A percentile compares a stretch with the other conserved stretches of the same genome.
These are phyloP conservation scores for Ruditapes philippinarum DNA, from an alignment of 1,140 invertebrate genomes.

Conservation along the genomic window DNA sequence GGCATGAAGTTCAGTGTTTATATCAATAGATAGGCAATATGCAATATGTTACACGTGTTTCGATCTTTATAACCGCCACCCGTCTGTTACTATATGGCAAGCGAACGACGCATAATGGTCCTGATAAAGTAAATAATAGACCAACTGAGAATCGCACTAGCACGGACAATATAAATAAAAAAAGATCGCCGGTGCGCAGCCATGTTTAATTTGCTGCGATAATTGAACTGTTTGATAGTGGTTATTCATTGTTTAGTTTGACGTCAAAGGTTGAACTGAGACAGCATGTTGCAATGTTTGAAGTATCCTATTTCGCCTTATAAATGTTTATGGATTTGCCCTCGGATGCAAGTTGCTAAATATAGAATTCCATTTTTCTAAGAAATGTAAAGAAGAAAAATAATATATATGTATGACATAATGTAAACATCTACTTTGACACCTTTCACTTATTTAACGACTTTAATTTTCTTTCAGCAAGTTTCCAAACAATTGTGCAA, in stretches of 20 bases:
- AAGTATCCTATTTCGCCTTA: neutral
- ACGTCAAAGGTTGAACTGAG: neutral
- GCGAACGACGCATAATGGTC: neutral
- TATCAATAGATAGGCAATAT: no score
- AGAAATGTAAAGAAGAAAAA: no score
- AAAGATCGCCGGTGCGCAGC: neutral
- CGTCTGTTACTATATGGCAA: neutral
- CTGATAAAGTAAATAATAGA: neutral
- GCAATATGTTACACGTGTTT: no score
- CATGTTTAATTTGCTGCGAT: conserved; percentile 6
- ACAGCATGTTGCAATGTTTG: neutral
- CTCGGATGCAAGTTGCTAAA: no score
- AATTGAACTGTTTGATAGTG: neutral
- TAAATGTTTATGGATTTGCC: neutral
- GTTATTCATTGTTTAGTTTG: neutral
- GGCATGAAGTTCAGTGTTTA: no score
- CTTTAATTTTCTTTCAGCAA: no score
- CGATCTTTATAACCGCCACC: neutral
- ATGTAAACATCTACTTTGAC: no score
- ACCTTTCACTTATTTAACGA: no score
- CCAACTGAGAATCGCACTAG: neutral
- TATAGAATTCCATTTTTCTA: no score
- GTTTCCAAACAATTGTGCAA: no score
- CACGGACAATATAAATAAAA: conserved; percentile 35
- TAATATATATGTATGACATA: no score